Evolutionary conservation across 64 coral and sea anemone species (phyloP).

Genomic region (Platygyra sinensis): DNA sequence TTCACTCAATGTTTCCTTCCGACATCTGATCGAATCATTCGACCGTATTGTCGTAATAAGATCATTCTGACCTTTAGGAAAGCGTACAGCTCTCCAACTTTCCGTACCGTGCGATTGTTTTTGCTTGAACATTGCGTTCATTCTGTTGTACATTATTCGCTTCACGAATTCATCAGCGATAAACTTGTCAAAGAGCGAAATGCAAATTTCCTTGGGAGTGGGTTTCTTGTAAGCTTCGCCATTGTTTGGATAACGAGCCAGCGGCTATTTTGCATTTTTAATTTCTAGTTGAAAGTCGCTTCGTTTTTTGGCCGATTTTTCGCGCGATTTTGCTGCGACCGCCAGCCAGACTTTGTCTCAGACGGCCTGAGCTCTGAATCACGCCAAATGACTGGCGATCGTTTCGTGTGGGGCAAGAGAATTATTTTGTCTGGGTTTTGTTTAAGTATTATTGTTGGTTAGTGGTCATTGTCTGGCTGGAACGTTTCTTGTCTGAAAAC

Average conservation of each 20-base stretch:
- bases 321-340: neutral
- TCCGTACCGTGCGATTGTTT: neutral
- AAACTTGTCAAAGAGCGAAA: slow-evolving; percentile 32
- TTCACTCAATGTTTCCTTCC: slow-evolving; percentile 20
- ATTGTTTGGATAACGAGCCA: slow-evolving; percentile 72
- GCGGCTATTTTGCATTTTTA: slow-evolving; percentile 81
- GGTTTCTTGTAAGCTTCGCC: slow-evolving; percentile 47
- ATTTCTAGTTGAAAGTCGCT: slow-evolving; percentile 32
- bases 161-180: slow-evolving; percentile 23
- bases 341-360: slow-evolving; percentile 33
- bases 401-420: slow-evolving; percentile 68
- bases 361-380: slow-evolving; percentile 40
- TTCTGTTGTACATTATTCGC: slow-evolving; percentile 3
- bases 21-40: neutral
- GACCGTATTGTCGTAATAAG: neutral
- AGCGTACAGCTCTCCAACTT: neutral
- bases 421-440: slow-evolving; percentile 99
- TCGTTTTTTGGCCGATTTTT: slow-evolving; percentile 32
- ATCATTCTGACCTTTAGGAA: neutral
- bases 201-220: slow-evolving; percentile 73
- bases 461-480: slow-evolving; percentile 98
- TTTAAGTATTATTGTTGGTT: slow-evolving; percentile 99
- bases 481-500: slow-evolving; percentile 87
- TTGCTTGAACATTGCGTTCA: neutral
- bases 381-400: slow-evolving; percentile 76